phyloP scores from a whole-genome alignment of 2,797 vertebrate genomes.

The Sebastes diploproa region DNA sequence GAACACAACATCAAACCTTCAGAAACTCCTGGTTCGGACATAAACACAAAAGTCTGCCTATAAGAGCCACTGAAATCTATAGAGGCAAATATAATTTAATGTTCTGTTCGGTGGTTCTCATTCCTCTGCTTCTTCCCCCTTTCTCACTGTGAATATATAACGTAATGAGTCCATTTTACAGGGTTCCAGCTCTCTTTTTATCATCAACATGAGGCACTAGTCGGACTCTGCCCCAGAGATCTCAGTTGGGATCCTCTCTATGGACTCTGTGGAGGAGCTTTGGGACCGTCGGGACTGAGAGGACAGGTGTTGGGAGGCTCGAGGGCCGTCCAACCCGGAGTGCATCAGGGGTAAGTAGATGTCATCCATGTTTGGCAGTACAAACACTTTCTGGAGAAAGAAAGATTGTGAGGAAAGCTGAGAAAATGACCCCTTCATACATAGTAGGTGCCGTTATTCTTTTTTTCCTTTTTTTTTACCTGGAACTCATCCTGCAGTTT shows the following conservation, averaged over 20 bases:
- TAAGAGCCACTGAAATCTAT: neutral
- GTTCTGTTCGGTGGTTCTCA: neutral
- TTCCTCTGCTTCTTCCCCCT: neutral
- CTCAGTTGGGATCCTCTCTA: slow-evolving; percentile 55
- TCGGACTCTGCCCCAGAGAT: slow-evolving; percentile 43
- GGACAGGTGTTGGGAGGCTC: slow-evolving; percentile 22
- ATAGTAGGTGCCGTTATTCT: too few species aligned
- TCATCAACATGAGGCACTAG: slow-evolving; percentile 60
- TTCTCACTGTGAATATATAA: neutral
- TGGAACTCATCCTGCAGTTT: slow-evolving; percentile 91
- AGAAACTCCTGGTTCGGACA: slow-evolving; percentile 15
- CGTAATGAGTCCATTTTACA: neutral
- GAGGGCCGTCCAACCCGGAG: slow-evolving; percentile 68
- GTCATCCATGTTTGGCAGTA: slow-evolving; percentile 94
- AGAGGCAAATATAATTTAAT: neutral
- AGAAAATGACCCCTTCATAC: neutral
- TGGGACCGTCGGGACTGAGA: slow-evolving; percentile 35
- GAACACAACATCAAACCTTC: neutral
- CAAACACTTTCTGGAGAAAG: slow-evolving; percentile 87
- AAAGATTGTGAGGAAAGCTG: neutral
- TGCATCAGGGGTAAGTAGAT: slow-evolving; percentile 89
- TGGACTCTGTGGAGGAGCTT: slow-evolving; percentile 68
- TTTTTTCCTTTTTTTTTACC: slow-evolving; percentile 62
- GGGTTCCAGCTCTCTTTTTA: neutral
- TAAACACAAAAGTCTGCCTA: neutral